Evolutionary conservation across 2,113 vertebrate genomes (phyloP), one percentile per base, ranked within the genome.

Genomic region (Dasyprocta punctata): DNA sequence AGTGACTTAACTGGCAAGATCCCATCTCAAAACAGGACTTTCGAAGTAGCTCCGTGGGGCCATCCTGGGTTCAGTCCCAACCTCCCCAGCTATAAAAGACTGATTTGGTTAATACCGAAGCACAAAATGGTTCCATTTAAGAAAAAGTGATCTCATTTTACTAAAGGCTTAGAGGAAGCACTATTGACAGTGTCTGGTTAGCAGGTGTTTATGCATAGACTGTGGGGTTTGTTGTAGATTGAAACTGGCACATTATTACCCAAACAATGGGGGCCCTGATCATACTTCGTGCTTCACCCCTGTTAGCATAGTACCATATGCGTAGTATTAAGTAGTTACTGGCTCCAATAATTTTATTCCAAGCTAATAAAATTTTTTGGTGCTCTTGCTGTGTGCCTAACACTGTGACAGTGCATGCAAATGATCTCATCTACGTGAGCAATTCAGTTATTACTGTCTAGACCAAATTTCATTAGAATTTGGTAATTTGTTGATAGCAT

Each of bases 261-360:
- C 11, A 20, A 83, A 77, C n/a, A 49, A 12, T 84, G 38, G 13
- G 26, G 24, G 33, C 38, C 14, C 52, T 54, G 58, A 41, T 56
- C 49, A 83, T 95, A 28, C 36, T 44, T 36, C 67, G 60, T 56
- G 10, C 47, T 73, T 54, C 63, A 49, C 36, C 36, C 13, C 89
- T 14, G 3, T 67, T 95, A 47, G 19, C 54, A 12, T 30, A 65
- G 60, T 38, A 30, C 26, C 73, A 80, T 28, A 26, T 86, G 75
- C 63, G 41, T n/a, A 41, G 26, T 49, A 24, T 67, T 56, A 84
- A 33, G 4, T 41, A 89, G 41, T 80, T 90, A 58, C 0, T 56
- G 84, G 49, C 61, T 87, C 33, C 41, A 69, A 71, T n/a, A 60
- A 56, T 96, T 82, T 81, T 95, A 86, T 89, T 92, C 22, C 49